Evolutionary conservation across 1,140 invertebrate genomes (phyloP).

Genomic region (Pogonomyrmex barbatus): DNA sequence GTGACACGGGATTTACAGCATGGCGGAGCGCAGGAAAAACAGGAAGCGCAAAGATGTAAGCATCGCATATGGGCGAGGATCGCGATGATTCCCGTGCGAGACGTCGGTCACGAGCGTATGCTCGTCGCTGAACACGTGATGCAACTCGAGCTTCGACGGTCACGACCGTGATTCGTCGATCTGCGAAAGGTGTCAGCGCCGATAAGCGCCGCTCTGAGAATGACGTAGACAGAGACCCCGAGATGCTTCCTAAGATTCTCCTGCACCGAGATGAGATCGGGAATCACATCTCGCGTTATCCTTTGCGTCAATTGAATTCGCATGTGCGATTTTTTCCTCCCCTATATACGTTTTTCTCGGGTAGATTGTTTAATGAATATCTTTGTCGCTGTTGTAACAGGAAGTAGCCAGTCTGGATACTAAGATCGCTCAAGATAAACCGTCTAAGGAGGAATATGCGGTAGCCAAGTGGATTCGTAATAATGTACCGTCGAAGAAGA

Average conservation of each 20-base stretch:
- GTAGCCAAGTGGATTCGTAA: slow-evolving; percentile 97
- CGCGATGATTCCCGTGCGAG: neutral
- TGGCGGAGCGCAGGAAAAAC: slow-evolving; percentile 92
- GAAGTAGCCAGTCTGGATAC: slow-evolving; percentile 86
- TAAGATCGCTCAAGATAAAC: slow-evolving; percentile 89
- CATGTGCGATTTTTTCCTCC: neutral
- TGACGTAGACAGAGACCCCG: slow-evolving; percentile 64
- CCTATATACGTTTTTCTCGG: neutral
- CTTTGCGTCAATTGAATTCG: neutral
- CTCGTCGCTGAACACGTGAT: neutral
- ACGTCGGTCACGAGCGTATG: neutral
- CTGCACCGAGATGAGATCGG: neutral
- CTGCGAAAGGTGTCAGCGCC: slow-evolving; percentile 38
- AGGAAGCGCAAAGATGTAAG: slow-evolving; percentile 92
- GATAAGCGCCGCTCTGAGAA: slow-evolving; percentile 19
- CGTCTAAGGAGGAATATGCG: slow-evolving; percentile 96
- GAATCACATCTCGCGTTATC: neutral
- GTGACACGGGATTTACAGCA: slow-evolving; percentile 84
- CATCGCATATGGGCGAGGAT: slow-evolving; percentile 75
- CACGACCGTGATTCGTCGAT: neutral
- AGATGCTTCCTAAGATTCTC: neutral
- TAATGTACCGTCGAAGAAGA: slow-evolving; percentile 97
- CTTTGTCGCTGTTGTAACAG: slow-evolving; percentile 81
- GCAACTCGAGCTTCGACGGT: neutral
- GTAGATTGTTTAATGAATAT: neutral